A percentile compares a stretch with the other conserved stretches of the same genome.
Conservation (phyloP, 1,140 invertebrate species). For the Drosophila nigrodunni region DNA sequence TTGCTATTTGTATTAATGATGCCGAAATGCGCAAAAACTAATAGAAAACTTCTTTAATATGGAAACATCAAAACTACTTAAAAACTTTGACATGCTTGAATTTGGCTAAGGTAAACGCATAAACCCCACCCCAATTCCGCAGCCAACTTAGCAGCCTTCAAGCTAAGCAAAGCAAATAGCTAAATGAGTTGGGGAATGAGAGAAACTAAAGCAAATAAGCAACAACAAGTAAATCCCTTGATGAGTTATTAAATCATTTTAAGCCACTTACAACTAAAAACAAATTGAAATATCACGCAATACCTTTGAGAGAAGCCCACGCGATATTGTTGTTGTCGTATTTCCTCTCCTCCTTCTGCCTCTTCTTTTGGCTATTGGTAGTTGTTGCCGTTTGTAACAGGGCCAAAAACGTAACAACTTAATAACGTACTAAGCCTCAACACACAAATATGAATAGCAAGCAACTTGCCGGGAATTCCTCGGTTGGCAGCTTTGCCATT, state of each 20-base stretch:
- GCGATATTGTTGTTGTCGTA: constrained; percentile 40
- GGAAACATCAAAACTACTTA: constrained; percentile 81
- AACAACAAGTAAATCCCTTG: constrained; percentile 82
- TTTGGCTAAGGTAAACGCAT: constrained; percentile 28
- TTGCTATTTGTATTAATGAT: constrained; percentile 79
- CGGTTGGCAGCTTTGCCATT: constrained; percentile 53
- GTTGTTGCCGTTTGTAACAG: constrained; percentile 67
- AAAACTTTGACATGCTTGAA: constrained; percentile 74
- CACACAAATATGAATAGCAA: constrained; percentile 80
- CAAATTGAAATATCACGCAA: constrained; percentile 83
- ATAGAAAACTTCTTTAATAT: constrained; percentile 81
- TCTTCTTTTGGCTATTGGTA: constrained; percentile 25
- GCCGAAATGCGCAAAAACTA: constrained; percentile 77
- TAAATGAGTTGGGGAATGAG: constrained; percentile 29
- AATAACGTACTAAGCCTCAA: constrained; percentile 82
- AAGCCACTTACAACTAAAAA: constrained; percentile 83
- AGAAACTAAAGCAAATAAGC: constrained; percentile 74
- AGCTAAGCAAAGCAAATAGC: constrained; percentile 25
- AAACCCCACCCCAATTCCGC: not conserved
- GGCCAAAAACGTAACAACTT: constrained; percentile 77
- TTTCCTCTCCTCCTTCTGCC: constrained; percentile 25
- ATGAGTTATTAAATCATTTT: constrained; percentile 84
- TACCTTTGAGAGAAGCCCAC: constrained; percentile 72
- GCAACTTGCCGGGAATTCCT: constrained; percentile 54
- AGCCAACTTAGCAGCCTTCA: not conserved